A percentile compares a stretch with the other conserved stretches of the same genome.
phyloP scores from a whole-genome alignment of 2,113 vertebrate genomes.

The Lichenostomus cassidix region DNA sequence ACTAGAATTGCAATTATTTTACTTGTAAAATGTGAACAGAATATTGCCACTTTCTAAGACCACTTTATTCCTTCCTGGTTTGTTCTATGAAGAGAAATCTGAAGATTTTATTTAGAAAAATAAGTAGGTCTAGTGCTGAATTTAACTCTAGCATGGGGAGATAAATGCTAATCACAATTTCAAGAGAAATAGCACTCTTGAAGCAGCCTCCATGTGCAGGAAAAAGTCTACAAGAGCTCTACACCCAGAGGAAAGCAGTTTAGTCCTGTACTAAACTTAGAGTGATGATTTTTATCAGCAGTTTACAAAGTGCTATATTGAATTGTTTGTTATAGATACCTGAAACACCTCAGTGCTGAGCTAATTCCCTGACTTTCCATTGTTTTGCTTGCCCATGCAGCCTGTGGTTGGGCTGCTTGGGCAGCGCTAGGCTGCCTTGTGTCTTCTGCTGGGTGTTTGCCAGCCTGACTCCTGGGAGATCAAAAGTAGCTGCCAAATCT shows the following conservation, averaged over 20 bases:
- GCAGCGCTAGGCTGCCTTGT: neutral
- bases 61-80: neutral
- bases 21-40: neutral
- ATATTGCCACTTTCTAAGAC: neutral
- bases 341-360: neutral
- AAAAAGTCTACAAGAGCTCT: neutral
- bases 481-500: neutral
- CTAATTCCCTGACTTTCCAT: neutral
- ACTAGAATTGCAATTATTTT: neutral
- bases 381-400: neutral
- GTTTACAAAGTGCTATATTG: rapidly evolving
- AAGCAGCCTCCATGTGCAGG: neutral
- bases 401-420: neutral
- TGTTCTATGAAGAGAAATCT: neutral
- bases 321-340: neutral
- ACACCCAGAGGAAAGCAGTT: neutral
- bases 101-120: neutral
- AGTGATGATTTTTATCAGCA: neutral
- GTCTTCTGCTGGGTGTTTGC: neutral
- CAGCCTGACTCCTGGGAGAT: neutral
- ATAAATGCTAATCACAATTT: neutral
- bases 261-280: neutral
- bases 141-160: neutral
- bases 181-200: neutral
- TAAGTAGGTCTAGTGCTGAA: neutral